Percentiles rank a stretch among this genome's conserved stretches.
Conservation (phyloP, 2,797 vertebrate species). For the Tauraco hartlaubi region DNA sequence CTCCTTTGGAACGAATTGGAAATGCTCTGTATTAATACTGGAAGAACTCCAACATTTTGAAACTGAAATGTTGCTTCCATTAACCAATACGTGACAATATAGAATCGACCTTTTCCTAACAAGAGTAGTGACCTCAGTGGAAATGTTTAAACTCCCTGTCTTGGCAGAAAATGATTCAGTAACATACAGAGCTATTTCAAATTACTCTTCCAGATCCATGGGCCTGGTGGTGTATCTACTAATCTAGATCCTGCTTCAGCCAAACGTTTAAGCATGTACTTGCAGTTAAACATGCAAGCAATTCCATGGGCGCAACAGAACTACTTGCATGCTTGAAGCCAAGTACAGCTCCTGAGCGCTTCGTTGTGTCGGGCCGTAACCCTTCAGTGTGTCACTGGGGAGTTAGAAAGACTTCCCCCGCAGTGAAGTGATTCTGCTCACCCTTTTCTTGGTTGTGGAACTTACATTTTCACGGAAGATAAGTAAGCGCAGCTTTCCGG, state of each 20-base stretch:
- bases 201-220: conserved; percentile 77
- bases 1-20: conserved; percentile 67
- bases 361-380: conserved; percentile 52
- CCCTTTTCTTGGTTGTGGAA: conserved; percentile 78
- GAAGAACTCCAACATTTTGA: conserved; percentile 61
- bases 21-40: conserved; percentile 75
- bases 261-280: background rate
- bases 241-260: conserved; percentile 56
- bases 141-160: conserved; percentile 76
- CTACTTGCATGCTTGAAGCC: background rate
- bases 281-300: background rate
- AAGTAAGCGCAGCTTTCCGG: conserved; percentile 78
- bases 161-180: conserved; percentile 65
- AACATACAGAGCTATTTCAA: conserved; percentile 77
- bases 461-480: conserved; percentile 74
- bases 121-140: conserved; percentile 84
- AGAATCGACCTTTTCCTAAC: conserved; percentile 87
- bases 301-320: background rate
- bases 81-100: conserved; percentile 86
- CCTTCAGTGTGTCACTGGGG: conserved; percentile 65
- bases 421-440: conserved; percentile 61
- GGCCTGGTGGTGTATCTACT: conserved; percentile 69
- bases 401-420: conserved; percentile 30
- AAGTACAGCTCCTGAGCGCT: conserved; percentile 37
- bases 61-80: conserved; percentile 80